Evolutionary conservation across 1,140 invertebrate species (phyloP).

Genomic region (Phocides pigmalion): DNA sequence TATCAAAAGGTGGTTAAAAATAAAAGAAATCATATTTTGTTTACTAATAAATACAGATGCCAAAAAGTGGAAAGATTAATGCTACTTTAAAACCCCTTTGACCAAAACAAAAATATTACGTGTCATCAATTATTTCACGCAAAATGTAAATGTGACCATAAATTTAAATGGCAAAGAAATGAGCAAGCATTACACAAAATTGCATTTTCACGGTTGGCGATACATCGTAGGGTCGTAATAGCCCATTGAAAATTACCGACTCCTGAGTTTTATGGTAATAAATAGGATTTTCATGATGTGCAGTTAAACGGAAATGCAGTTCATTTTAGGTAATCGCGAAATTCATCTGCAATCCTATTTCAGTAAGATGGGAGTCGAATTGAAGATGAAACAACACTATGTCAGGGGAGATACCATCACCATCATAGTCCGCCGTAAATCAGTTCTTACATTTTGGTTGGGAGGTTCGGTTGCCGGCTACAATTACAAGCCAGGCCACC

Average conservation of each 20-base stretch:
- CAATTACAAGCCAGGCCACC: too few species aligned
- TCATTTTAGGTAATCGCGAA: background rate
- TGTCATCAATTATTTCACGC: slow-evolving; percentile 10
- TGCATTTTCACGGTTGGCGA: slow-evolving; percentile 34
- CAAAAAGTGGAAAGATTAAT: too few species aligned
- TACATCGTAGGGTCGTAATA: slow-evolving; percentile 16
- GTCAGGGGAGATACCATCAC: too few species aligned
- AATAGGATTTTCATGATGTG: background rate
- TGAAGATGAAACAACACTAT: too few species aligned
- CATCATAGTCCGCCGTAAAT: too few species aligned
- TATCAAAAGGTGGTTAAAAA: too few species aligned
- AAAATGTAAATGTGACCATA: slow-evolving; percentile 29
- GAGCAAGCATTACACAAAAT: slow-evolving; percentile 34
- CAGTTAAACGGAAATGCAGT: background rate
- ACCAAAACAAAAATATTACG: slow-evolving; percentile 4
- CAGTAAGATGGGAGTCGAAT: too few species aligned
- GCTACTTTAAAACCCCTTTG: background rate
- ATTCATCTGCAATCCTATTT: too few species aligned
- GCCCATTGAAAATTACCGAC: slow-evolving; percentile 16
- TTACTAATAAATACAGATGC: too few species aligned
- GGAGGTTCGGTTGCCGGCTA: too few species aligned
- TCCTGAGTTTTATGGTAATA: slow-evolving; percentile 15
- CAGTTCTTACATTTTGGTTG: too few species aligned
- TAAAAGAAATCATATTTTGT: too few species aligned
- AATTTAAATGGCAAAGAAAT: slow-evolving; percentile 33